Base-by-base conservation (phyloP, 2,888 invertebrate genomes). In the Aleiodes testaceus region DNA sequence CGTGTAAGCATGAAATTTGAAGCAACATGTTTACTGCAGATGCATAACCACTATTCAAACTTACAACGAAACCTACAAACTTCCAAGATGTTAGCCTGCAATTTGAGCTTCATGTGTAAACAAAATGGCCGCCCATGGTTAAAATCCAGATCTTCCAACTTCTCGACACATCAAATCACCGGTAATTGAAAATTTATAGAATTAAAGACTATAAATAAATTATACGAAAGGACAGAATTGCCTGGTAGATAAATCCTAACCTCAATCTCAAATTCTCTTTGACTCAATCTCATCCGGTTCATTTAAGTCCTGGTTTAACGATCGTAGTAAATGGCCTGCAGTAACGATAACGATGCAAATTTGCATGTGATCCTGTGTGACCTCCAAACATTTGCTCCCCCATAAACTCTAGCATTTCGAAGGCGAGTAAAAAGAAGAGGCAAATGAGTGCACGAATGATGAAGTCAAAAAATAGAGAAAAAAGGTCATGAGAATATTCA, bases 311-410 rank as follows among this genome's bases (percentile, higher is more conserved):
- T 12, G 52, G 22, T 52, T 52, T 52, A 52, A 52, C 22, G 52
- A 22, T 26, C n/a, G 53, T 52, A 22, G 53, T n/a, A 53, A 53
- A 53, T 53, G 53, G 53, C 26, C 53, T 30, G 53, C 53, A 53
- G 53, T n/a, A 7, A 26, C 53, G 53, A 53, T 53, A 53, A 53
- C 53, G 53, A 53, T 53, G 53, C 53, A 53, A 53, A 53, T 53
- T 53, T 53, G 53, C 20, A 53, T 14, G 26, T 11, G 45, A 45
- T 14, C 26, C 53, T 53, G 26, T 53, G 53, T 26, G n/a, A n/a
- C 18, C 26, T 26, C 22, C 53, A 30, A 53, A 53, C 53, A n/a
- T 53, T 53, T 53, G 22, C 22, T 11, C 4, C 26, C 26, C 26
- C 12, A 14, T 22, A 53, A 53, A 22, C 20, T n/a, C 20, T 30